Evolutionary conservation across 2,797 vertebrate species (phyloP).

Genomic region (Apodemus agrarius): DNA sequence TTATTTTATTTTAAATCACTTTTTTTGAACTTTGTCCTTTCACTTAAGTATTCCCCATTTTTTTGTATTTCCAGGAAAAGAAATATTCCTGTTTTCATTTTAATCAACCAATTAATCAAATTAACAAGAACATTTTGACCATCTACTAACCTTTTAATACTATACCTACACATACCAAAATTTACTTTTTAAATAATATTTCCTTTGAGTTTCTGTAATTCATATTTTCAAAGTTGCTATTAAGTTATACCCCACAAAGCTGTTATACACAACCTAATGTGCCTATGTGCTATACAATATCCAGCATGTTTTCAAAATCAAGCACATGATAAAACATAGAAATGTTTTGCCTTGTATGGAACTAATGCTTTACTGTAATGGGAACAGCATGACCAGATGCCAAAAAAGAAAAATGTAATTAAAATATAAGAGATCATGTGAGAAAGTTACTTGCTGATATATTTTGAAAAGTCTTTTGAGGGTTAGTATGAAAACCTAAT

Average conservation of each 20-base stretch:
- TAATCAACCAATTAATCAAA: conserved; percentile 41
- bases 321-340: not conserved
- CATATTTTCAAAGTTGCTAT: conserved; percentile 29
- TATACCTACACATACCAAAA: not conserved
- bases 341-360: not conserved
- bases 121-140: conserved; percentile 31
- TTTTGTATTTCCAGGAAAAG: conserved; percentile 50
- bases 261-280: not conserved
- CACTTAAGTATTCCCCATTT: not conserved
- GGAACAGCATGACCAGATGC: not conserved
- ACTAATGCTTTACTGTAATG: not conserved
- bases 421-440: not conserved
- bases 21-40: not conserved
- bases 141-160: not conserved
- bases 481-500: not conserved
- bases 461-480: not conserved
- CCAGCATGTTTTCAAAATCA: not conserved
- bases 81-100: not conserved
- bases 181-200: conserved; percentile 50
- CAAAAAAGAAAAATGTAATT: not conserved
- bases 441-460: not conserved
- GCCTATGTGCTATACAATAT: not conserved
- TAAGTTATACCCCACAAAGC: not conserved
- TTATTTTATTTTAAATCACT: conserved; percentile 12
- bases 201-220: conserved; percentile 1